Evolutionary conservation across 2,113 vertebrate species (phyloP), one percentile per base, ranked within the genome.

Genomic region (Xerus inauris): DNA sequence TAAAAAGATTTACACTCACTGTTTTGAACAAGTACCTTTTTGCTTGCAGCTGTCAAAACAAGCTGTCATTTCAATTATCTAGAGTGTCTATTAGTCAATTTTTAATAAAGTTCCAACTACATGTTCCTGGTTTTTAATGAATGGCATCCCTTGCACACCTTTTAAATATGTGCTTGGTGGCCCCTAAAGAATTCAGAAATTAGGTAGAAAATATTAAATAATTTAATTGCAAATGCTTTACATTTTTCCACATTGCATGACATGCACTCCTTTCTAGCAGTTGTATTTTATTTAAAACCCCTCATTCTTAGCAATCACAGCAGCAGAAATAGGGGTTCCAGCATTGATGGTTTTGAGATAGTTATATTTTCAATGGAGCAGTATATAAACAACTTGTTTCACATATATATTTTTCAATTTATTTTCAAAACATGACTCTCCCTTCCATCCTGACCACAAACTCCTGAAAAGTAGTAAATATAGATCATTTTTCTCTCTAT

Each of bases 21-120:
- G 79, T 98, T 98, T 98, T 97, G 97, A 97, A 89, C 93, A 98
- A 98, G 97, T 91, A 97, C 89, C 80, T 97, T 98, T 98, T 98
- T 97, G 47, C 97, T 98, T 98, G 96, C 98, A 99, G 98, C 98
- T 99, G 98, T 98, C 98, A 98, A 99, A 99, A 98, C 97, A 99
- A 96, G 77, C 98, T 99, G 98, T 98, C 98, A 98, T 95, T 98
- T 98, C 98, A 99, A 98, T 98, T 98, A 98, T 97, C 96, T 97
- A 92, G 92, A 98, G 98, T 98, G 96, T 92, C 97, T 98, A 98
- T 98, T 98, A 98, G 98, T 98, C 98, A 98, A 97, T 98, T 98
- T 98, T 98, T 98, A 99, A 99, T 98, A 98, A 99, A 98, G 93
- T 96, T 98, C 98, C 97, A 98, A 97, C 89, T 97, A 94, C 90